These are phyloP conservation scores for Falcaria lacertinaria DNA, from an alignment of 2,888 invertebrate genomes.

Conservation along the genomic window DNA sequence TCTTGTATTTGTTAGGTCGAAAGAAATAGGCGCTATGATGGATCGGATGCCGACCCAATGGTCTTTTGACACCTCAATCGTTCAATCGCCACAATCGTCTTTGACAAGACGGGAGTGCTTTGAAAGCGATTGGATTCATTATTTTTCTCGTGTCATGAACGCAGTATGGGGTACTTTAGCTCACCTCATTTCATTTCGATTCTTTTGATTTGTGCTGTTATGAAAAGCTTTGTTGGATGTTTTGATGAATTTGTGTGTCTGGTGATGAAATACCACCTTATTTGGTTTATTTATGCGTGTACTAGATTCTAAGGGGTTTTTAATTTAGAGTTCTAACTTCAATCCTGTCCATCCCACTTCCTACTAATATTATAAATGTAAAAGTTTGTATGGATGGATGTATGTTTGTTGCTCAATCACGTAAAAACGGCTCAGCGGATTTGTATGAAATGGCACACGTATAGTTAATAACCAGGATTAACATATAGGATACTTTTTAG, in stretches of 20 bases:
- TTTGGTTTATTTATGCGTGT: too few relatives aligned
- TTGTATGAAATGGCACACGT: too few relatives aligned
- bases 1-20: constrained; percentile 26
- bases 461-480: too few relatives aligned
- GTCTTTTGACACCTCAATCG: constrained; percentile 71
- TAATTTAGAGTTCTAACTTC: too few relatives aligned
- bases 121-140: constrained; percentile 60
- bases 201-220: background rate
- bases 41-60: constrained; percentile 64
- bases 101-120: constrained; percentile 56
- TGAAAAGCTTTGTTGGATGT: background rate
- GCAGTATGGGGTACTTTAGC: constrained; percentile 12
- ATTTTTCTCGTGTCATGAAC: constrained; percentile 49
- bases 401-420: too few relatives aligned
- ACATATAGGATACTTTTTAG: too few relatives aligned
- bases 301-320: too few relatives aligned
- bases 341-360: too few relatives aligned
- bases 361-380: too few relatives aligned
- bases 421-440: too few relatives aligned
- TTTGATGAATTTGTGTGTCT: background rate
- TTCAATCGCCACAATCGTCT: constrained; percentile 71
- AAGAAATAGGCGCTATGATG: constrained; percentile 62
- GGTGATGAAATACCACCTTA: too few relatives aligned
- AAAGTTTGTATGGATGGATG: too few relatives aligned
- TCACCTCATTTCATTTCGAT: background rate